Evolutionary conservation across 2,888 invertebrate genomes (phyloP).

Genomic region (Cylloceria caligata): DNA sequence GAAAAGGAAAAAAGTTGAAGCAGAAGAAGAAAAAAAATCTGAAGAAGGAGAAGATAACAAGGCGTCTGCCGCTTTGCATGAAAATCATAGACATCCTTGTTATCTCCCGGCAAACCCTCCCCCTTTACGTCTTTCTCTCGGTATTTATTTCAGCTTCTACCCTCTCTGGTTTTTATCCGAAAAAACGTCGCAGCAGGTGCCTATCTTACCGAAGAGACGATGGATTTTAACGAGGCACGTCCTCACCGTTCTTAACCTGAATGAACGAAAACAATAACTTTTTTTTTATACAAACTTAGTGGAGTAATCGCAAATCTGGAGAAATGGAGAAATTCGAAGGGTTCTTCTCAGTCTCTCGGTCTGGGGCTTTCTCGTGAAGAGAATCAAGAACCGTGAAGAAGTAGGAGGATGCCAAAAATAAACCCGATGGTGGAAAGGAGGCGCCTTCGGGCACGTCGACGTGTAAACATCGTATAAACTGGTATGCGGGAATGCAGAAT

Average conservation of each 20-base stretch:
- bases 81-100: slow-evolving; percentile 79
- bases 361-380: slow-evolving; percentile 30
- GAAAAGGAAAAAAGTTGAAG: slow-evolving; percentile 51
- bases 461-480: slow-evolving; percentile 72
- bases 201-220: neutral
- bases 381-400: slow-evolving; percentile 47
- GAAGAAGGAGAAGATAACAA: slow-evolving; percentile 51
- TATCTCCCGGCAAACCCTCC: slow-evolving; percentile 59
- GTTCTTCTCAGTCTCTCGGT: slow-evolving; percentile 24
- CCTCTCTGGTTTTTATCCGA: slow-evolving; percentile 9
- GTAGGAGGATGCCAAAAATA: slow-evolving; percentile 70
- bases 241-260: neutral
- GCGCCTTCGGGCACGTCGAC: slow-evolving; percentile 64
- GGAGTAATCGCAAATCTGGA: slow-evolving; percentile 18
- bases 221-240: neutral
- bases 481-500: slow-evolving; percentile 71
- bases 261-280: neutral
- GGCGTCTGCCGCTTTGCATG: slow-evolving; percentile 75
- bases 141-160: slow-evolving; percentile 28
- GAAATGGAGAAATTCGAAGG: slow-evolving; percentile 50
- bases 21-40: slow-evolving; percentile 36
- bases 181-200: neutral
- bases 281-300: neutral
- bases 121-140: slow-evolving; percentile 19
- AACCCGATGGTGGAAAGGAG: slow-evolving; percentile 59